Evolutionary conservation across 1,140 invertebrate genomes (phyloP).

Genomic region (Scaptomyza montana): DNA sequence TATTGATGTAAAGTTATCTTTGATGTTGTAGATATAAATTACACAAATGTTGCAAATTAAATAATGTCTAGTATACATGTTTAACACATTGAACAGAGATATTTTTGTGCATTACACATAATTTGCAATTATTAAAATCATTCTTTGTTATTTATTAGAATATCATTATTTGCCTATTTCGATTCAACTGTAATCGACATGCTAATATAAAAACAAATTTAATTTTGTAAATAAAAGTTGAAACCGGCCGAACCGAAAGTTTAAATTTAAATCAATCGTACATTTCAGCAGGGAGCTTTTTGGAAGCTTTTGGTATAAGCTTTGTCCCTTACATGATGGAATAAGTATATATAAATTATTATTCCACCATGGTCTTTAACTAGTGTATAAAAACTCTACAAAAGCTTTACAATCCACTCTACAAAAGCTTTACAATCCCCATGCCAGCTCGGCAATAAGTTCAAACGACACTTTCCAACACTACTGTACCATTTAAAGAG

Average conservation of each 20-base stretch:
- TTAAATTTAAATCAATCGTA: constrained; percentile 1
- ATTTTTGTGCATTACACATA: constrained; percentile 26
- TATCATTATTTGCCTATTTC: constrained; percentile 53
- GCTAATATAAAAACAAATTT: constrained; percentile 55
- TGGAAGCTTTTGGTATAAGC: constrained; percentile 5
- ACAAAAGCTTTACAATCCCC: not conserved
- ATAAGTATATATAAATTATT: no score
- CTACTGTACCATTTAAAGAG: not conserved
- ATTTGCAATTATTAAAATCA: constrained; percentile 37
- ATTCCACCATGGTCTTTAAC: no score
- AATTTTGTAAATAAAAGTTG: constrained; percentile 80
- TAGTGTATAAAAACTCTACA: not conserved
- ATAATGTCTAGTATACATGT: constrained; percentile 32
- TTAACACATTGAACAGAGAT: constrained; percentile 28
- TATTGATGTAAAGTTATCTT: constrained; percentile 74
- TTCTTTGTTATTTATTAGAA: constrained; percentile 33
- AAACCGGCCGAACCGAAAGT: constrained; percentile 47
- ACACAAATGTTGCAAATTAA: constrained; percentile 34
- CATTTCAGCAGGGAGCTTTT: not conserved
- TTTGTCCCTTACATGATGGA: not conserved
- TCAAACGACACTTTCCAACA: not conserved
- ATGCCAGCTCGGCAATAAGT: not conserved
- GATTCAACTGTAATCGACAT: constrained; percentile 54
- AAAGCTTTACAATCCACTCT: not conserved
- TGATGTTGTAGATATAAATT: constrained; percentile 72